Evolutionary conservation across 2,888 invertebrate species (phyloP), one percentile per base, ranked within the genome.

Genomic region (Acanthosoma haemorrhoidale): DNA sequence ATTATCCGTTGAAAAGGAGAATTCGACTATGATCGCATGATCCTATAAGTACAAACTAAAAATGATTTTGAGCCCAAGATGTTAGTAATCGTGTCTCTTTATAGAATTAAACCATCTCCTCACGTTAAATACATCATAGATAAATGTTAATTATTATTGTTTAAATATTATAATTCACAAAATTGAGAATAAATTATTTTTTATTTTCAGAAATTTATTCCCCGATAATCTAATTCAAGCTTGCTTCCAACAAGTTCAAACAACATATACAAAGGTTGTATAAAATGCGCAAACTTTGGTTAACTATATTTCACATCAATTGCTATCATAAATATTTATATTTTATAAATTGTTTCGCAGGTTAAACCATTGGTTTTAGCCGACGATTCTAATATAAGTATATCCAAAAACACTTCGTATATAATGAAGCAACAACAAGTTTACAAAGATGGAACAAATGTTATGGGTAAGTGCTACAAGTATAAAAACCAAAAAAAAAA

Each of bases 211-310:
- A 77, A 86, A 86, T 74, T 81, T 86, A 80, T 82, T 87, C 74
- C 86, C 86, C 5, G 85, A 85, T 74, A 86, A 86, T 76, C 77
- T 87, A 74, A 80, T 86, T 31, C 84, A 85, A 76, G 85, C 86
- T 5, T 83, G 84, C 74, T 84, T 86, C 76, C 83, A 83, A 74
- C 85, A 85, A 77, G 82, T 82, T 18, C 82, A 82, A 75, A 86
- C 85, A 2, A 79, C 80, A 9, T 85, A 85, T 75, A 77, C 75
- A 63, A 75, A 75, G 74, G 76, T 76, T 51, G 71, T 43, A 36
- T 18, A 21, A 25, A 21, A 6, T 16, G n/a, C 4, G 18, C n/a
- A 13, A 34, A 25, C 5, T n/a, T 57, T 18, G n/a, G 4, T 25
- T 51, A 51, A 1, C 5, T n/a, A 18, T 6, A 32, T 31, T 32